Evolutionary conservation across 2,797 vertebrate genomes (phyloP), one percentile per base, ranked within the genome.

Genomic region (Podarcis lilfordi): DNA sequence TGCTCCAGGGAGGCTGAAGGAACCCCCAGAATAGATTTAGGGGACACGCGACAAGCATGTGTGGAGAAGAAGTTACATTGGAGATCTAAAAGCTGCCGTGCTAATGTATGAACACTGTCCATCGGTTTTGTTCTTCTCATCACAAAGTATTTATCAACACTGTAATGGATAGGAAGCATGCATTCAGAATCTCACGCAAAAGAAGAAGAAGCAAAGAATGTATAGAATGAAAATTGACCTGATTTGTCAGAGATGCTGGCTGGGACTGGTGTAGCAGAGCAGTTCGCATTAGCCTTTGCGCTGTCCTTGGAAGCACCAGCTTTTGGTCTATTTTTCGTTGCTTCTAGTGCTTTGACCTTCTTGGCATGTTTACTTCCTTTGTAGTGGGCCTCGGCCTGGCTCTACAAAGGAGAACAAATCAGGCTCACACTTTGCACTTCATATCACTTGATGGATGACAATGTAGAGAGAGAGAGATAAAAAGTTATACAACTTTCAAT

Each of bases 351-450:
- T 98, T 99, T 99, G 95, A 99, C 97, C 98, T 99, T 99, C 98
- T 99, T 99, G 97, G 98, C 98, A 95, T 99, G 99, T 96, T 99
- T 99, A 96, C 98, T 98, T 96, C 99, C 99, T 98, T 98, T 98
- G 97, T 98, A 99, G 97, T 99, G 99, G 92, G 99, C 98, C 96
- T 99, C 98, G 83, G 99, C 99, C 97, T 99, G 99, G 97, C 98
- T 99, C 99, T 99, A 98, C 97, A 97, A 96, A 97, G 96, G 96
- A 98, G 97, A 98, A 98, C 97, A 98, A 98, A 98, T 97, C 97
- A 98, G 97, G 97, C 97, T 98, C 96, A 98, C 96, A 96, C 95
- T 96, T 95, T 92, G 95, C 95, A 97, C 91, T 95, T 86, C 84
- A 94, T 93, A 96, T 89, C 96, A 94, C 88, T 97, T 91, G 96